Base-by-base conservation (phyloP, 2,113 vertebrate genomes). In the Cephalopholis sonnerati region DNA sequence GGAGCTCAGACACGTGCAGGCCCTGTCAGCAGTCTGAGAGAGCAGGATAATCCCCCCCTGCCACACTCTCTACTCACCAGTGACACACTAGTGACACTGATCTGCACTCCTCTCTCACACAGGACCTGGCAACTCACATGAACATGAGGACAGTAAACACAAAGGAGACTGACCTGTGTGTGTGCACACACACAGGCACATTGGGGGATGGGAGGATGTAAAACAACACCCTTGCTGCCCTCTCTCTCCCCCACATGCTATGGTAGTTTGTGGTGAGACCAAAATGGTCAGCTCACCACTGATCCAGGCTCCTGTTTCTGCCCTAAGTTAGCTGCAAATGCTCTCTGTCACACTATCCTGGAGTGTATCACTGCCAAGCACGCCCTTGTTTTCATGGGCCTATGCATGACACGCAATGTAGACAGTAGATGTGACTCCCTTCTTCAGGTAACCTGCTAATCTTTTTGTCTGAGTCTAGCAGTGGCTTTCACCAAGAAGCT, bases 21-120 rank as follows among this genome's bases (percentile, higher is more conserved):
- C 88, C 65, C 46, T 79, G 91, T 93, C 93, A 92, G 92, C 89
- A 94, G 91, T 91, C 73, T 71, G 79, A 87, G 72, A 81, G 76
- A 87, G 77, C 78, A 64, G 81, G 66, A 84, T 94, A 92, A 93
- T 94, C 91, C 84, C 83, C 77, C 64, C 24, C 65, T 62, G 79
- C 77, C 79, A 81, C 70, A 69, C 90, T 84, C 59, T 29, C 69
- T 74, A 54, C 67, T 51, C 76, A 53, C 61, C 53, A 81, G 53
- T 80, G 81, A 78, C 85, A 80, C 76, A 84, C 65, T 51, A 78
- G 53, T 64, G 73, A 80, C 83, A 90, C 87, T 72, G 79, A 77
- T 89, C 86, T 88, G 80, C 82, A 79, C 78, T 86, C 46, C 41
- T 54, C 62, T 72, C 39, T 77, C 90, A 79, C 71, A 74, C 59